Conservation (phyloP, 1,140 invertebrate species). For the Drosophila bifasciata region DNA sequence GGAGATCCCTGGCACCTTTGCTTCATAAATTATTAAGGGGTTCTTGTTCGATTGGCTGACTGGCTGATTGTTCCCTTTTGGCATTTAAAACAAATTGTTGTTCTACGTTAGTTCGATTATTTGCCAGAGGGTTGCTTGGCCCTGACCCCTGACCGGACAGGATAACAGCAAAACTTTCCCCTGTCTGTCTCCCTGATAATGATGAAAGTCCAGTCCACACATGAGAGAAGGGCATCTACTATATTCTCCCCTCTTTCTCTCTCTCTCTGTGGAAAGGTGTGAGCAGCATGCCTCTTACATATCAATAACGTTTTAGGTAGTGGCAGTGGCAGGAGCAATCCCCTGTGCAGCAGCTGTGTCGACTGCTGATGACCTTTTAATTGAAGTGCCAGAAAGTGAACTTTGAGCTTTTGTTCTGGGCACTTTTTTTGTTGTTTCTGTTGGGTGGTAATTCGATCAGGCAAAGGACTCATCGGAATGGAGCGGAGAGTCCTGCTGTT, state of each 20-base stretch:
- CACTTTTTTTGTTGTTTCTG: not conserved
- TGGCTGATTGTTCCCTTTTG: conserved; percentile 54
- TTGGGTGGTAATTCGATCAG: conserved; percentile 39
- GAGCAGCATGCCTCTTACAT: conserved; percentile 74
- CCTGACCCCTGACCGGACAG: conserved; percentile 8
- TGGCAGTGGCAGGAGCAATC: conserved; percentile 7
- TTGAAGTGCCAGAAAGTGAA: conserved; percentile 61
- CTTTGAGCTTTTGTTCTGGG: not conserved
- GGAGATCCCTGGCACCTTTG: conserved; percentile 11
- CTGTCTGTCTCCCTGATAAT: conserved; percentile 55
- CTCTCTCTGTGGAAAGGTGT: conserved; percentile 47
- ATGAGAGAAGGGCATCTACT: too few relatives aligned
- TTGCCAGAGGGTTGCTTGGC: conserved; percentile 55
- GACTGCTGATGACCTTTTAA: conserved; percentile 83
- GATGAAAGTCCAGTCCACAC: conserved; percentile 67
- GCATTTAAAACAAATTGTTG: conserved; percentile 81
- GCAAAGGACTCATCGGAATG: not conserved
- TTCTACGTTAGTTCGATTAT: conserved; percentile 77
- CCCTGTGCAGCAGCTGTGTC: conserved; percentile 64
- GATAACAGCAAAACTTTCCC: conserved; percentile 48
- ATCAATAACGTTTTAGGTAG: conserved; percentile 75
- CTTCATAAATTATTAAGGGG: conserved; percentile 80
- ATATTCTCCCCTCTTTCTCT: too few relatives aligned
- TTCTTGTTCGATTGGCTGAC: conserved; percentile 52
- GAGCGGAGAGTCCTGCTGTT: not conserved